Conservation (phyloP, 2,797 vertebrate genomes). For the Dallia pectoralis region DNA sequence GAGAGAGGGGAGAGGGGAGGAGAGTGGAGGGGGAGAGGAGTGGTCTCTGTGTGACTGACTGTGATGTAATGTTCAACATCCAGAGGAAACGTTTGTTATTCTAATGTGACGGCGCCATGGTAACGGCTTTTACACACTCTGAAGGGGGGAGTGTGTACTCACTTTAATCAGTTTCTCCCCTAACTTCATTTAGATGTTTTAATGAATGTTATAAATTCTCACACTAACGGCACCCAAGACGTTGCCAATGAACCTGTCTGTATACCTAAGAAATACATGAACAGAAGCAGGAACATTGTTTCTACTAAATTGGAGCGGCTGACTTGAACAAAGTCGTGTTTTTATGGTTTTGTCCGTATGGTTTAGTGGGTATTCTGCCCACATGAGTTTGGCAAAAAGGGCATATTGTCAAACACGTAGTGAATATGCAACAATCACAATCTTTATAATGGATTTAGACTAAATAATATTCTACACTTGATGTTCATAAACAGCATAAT, state of each 20-base stretch:
- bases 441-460: no score
- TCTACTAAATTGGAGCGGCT: neutral
- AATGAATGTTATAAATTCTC: conserved; percentile 69
- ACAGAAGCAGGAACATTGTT: conserved; percentile 47
- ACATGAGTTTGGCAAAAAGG: no score
- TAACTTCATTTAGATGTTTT: conserved; percentile 70
- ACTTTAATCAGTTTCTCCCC: conserved; percentile 64
- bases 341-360: conserved; percentile 17
- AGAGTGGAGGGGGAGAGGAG: no score
- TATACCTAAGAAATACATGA: conserved; percentile 48
- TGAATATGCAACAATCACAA: no score
- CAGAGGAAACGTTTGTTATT: conserved; percentile 79
- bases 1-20: conserved; percentile 22
- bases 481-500: no score
- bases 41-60: conserved; percentile 59
- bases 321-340: conserved; percentile 48
- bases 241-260: conserved; percentile 65
- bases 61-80: conserved; percentile 76
- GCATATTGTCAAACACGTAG: no score
- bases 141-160: conserved; percentile 66
- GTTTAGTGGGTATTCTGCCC: neutral
- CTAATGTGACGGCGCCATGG: conserved; percentile 77
- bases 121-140: conserved; percentile 74
- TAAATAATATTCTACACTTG: no score
- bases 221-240: conserved; percentile 47